phyloP scores from a whole-genome alignment of 2,888 invertebrate species.

The Tridacna gigas region DNA sequence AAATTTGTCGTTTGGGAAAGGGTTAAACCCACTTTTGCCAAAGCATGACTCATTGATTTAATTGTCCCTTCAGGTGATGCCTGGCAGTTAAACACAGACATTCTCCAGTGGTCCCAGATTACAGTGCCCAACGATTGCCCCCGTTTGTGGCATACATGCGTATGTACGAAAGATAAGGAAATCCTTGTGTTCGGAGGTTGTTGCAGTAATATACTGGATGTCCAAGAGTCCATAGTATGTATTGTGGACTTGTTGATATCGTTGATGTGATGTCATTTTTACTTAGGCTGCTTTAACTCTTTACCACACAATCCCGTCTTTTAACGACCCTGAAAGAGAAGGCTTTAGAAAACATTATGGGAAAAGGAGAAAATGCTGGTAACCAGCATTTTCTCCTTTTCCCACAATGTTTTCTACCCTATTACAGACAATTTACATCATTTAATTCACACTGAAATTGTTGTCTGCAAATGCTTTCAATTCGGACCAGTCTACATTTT shows the following conservation, averaged over 20 bases:
- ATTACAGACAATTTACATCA: too few species aligned
- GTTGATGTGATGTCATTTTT: background rate
- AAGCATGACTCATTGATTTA: background rate
- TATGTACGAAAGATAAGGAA: conserved; percentile 74
- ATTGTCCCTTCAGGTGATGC: conserved; percentile 79
- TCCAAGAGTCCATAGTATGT: conserved; percentile 63
- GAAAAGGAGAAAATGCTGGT: too few species aligned
- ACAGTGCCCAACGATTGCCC: conserved; percentile 71
- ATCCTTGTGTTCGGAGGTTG: conserved; percentile 84
- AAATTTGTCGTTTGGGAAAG: too few species aligned
- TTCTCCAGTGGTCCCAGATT: conserved; percentile 79
- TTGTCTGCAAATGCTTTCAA: too few species aligned
- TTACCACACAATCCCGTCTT: too few species aligned
- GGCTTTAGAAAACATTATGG: too few species aligned
- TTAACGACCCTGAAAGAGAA: too few species aligned
- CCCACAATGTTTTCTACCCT: too few species aligned
- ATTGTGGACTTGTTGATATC: background rate
- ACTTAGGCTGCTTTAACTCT: background rate
- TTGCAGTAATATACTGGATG: conserved; percentile 79
- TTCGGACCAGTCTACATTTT: too few species aligned
- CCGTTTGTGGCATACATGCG: conserved; percentile 84
- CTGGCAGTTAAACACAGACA: conserved; percentile 79
- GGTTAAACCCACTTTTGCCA: too few species aligned
- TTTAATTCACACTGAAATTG: too few species aligned
- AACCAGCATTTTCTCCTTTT: too few species aligned